phyloP scores from a whole-genome alignment of 1,140 invertebrate species.

The Pseudomyrmex dendroicus region DNA sequence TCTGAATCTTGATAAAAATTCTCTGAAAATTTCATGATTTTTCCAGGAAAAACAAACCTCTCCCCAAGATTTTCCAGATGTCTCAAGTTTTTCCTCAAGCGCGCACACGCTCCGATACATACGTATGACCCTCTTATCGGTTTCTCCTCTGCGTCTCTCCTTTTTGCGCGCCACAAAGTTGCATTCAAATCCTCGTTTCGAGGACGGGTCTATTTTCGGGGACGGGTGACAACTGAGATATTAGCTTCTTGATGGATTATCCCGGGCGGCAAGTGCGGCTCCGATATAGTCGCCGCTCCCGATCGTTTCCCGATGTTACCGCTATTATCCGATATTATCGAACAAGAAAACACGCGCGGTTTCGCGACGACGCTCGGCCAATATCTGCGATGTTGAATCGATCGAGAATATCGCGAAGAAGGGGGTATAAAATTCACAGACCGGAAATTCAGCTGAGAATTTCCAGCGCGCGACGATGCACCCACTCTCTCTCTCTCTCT shows the following conservation, averaged over 20 bases:
- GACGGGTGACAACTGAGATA: constrained; percentile 27
- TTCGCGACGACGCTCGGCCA: constrained; percentile 6
- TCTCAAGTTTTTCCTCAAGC: too few species aligned
- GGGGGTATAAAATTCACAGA: constrained; percentile 6
- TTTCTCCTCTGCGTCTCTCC: too few species aligned
- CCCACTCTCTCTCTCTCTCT: too few species aligned
- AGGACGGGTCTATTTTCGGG: background rate
- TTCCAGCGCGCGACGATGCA: constrained; percentile 30
- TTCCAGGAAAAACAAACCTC: too few species aligned
- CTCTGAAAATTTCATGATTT: too few species aligned
- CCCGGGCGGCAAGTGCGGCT: background rate
- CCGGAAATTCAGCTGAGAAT: constrained; percentile 49
- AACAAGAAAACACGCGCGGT: background rate
- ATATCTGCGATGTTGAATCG: constrained; percentile 44
- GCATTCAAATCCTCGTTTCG: background rate
- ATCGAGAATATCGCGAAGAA: constrained; percentile 26
- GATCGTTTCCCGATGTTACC: constrained; percentile 29
- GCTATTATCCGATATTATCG: constrained; percentile 28
- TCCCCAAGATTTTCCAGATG: too few species aligned
- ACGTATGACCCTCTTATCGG: too few species aligned
- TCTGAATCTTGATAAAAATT: too few species aligned
- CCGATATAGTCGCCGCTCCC: constrained; percentile 26
- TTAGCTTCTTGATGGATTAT: constrained; percentile 53
- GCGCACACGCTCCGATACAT: too few species aligned
- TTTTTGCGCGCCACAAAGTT: background rate